Conservation (phyloP, 2,797 vertebrate genomes). For the Falco berigora region DNA sequence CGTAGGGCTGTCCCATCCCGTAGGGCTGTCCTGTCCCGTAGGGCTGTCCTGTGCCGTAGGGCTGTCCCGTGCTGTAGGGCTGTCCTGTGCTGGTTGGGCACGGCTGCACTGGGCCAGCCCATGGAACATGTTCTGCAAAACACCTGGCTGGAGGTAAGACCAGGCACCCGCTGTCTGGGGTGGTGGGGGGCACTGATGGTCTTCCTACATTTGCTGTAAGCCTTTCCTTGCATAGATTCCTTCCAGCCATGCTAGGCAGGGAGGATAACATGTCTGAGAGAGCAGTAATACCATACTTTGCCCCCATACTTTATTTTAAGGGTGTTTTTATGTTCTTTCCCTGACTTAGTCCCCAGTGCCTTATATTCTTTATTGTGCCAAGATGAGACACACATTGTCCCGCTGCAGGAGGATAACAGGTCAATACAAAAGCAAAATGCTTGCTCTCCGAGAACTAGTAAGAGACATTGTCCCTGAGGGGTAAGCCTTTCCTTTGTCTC, state of each 20-base stretch:
- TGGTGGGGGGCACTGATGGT: neutral
- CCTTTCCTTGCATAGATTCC: neutral
- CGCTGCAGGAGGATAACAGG: neutral
- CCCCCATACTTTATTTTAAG: neutral
- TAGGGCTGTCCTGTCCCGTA: too few relatives aligned
- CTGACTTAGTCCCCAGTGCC: neutral
- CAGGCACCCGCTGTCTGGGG: accelerated
- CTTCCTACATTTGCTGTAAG: neutral
- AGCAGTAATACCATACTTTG: neutral
- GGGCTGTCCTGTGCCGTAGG: neutral
- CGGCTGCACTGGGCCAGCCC: neutral
- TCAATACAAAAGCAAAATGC: neutral
- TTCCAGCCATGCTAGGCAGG: neutral
- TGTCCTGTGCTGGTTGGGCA: neutral
- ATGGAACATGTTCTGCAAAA: neutral
- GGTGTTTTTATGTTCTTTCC: neutral
- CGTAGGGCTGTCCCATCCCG: too few relatives aligned
- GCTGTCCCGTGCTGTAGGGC: too few relatives aligned
- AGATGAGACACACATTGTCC: neutral
- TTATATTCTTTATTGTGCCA: neutral
- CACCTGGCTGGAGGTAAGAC: neutral
- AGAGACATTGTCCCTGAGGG: accelerated
- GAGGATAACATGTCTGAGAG: neutral
- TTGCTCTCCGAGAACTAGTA: neutral
- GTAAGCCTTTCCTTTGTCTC: neutral